Evolutionary conservation across 1,140 invertebrate species (phyloP), one percentile per base, ranked within the genome.

Genomic region (Charaxes varanes): DNA sequence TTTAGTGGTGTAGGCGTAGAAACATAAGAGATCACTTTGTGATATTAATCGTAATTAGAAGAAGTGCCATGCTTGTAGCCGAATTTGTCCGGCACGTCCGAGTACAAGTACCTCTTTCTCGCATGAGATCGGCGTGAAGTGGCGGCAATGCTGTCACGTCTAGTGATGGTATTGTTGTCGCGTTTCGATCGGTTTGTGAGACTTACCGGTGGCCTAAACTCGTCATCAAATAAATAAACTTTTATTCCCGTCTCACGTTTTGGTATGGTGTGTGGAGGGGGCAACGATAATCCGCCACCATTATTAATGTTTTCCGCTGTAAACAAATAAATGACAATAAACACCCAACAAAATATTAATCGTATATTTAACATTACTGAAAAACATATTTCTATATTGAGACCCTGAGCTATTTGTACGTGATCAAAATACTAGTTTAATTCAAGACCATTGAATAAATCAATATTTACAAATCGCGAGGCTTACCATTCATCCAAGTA

Each of bases 401-500:
- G 4, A 12, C 23, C 8, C 13, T n/a, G n/a, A 32, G 32, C 24
- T 40, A 21, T 15, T 50, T 33, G 31, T 49, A 28, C 44, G 52
- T 48, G 37, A 53, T 28, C 38, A 56, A 62, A 54, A 57, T 50
- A 48, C 51, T 41, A 41, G 49, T 55, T 51, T 28, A 41, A 35
- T 14, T 34, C 38, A 10, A 16, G 42, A 37, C 43, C 48, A 42
- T 41, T 41, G n/a, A 51, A 62, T 54, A 59, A 76, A 78, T 79
- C 74, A 74, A 82, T 78, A 82, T 67, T 76, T 68, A 62, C 55
- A 54, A 64, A 57, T 36, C 45, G 42, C 55, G 21, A 59, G 41
- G 74, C 90, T 91, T 86, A 93, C 92, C 92, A 76, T 93, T 93
- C 81, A 93, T 91, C 92, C 92, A 94, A 54, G 91, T 86, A 72